phyloP scores from a whole-genome alignment of 2,797 vertebrate species.

The Bucorvus abyssinicus region DNA sequence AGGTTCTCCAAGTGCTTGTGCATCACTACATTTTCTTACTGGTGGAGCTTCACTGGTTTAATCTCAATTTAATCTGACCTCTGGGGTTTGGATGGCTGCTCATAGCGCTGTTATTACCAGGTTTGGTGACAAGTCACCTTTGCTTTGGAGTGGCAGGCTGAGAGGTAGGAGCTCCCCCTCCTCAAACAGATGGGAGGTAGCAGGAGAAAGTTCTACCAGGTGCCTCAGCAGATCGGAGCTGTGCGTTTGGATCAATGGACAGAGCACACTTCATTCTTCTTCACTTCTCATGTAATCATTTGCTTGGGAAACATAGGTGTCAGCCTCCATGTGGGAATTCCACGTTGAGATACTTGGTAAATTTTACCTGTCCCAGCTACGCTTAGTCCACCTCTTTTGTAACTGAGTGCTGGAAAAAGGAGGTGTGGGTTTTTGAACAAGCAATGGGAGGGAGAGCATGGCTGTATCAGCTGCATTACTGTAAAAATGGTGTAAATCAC shows the following conservation, averaged over 20 bases:
- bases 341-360: neutral
- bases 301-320: neutral
- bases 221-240: neutral
- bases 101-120: neutral
- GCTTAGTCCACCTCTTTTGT: neutral
- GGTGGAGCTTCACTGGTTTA: neutral
- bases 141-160: neutral
- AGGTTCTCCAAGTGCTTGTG: neutral
- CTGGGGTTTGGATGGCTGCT: neutral
- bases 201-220: neutral
- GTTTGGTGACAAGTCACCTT: neutral
- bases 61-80: neutral
- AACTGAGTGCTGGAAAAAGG: neutral
- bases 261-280: neutral
- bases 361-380: neutral
- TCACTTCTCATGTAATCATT: neutral
- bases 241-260: neutral
- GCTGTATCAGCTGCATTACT: neutral
- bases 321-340: neutral
- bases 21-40: neutral
- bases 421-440: neutral
- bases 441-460: neutral
- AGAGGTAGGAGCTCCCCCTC: neutral
- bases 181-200: neutral
- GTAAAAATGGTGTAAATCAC: neutral